Evolutionary conservation across 2,797 vertebrate genomes (phyloP).

Genomic region (Harpagifer antarcticus): DNA sequence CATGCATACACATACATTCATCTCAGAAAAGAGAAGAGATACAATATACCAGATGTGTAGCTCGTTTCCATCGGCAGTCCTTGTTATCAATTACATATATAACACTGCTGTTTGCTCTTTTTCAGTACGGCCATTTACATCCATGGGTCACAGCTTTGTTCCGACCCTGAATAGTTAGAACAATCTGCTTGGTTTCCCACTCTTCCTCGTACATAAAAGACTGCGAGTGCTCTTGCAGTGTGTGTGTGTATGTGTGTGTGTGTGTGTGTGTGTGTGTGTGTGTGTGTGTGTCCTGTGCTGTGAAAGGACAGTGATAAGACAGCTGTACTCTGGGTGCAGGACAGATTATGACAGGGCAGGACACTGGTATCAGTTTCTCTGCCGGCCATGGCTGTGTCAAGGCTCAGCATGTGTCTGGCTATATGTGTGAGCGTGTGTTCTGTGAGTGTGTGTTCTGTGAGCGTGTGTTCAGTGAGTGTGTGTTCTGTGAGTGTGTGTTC

Average conservation of each 20-base stretch:
- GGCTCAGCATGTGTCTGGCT: slow-evolving; percentile 35
- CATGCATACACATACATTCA: no score
- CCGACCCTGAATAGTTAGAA: neutral
- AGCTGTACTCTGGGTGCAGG: slow-evolving; percentile 64
- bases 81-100: neutral
- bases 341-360: slow-evolving; percentile 57
- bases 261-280: slow-evolving; percentile 7
- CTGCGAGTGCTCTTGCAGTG: neutral
- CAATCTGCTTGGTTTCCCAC: slow-evolving; percentile 17
- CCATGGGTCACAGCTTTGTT: neutral
- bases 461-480: neutral
- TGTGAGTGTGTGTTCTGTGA: slow-evolving; percentile 2
- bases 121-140: neutral
- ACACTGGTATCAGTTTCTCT: slow-evolving; percentile 52
- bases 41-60: no score
- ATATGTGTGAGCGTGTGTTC: neutral
- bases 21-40: no score
- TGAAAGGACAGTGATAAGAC: slow-evolving; percentile 76
- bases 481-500: neutral
- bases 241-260: neutral
- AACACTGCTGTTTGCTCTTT: neutral
- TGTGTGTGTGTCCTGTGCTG: slow-evolving; percentile 56
- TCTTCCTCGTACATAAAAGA: slow-evolving; percentile 1
- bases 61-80: no score
- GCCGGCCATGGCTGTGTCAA: slow-evolving; percentile 23